Evolutionary conservation across 1,140 invertebrate species (phyloP), one percentile per base, ranked within the genome.

Genomic region (Dufourea novaeangliae): DNA sequence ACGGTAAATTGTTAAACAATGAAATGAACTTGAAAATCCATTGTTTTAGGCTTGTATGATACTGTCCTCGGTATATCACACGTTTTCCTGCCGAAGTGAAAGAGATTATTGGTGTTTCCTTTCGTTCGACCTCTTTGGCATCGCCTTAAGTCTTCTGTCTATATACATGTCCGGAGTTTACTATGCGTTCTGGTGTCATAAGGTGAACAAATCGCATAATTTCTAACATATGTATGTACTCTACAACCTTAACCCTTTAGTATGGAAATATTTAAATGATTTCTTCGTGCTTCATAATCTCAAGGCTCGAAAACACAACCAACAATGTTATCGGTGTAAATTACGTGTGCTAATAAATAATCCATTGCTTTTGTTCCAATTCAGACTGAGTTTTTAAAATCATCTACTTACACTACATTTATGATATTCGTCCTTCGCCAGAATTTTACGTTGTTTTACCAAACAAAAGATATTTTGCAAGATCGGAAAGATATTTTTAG

Each of bases 111-210:
- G 96, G 88, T 95, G 95, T 79, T 99, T 98, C 93, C 93, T 99
- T 8, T 96, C 96, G 64, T 96, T 97, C 84, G 98, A 99, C 91
- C 94, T 99, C 46, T 96, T 98, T 86, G 98, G 98, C 17, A 98
- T 99, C 57, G 97, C 97, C 25, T 93, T 98, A 3, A 98, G 97
- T 22, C 93, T 99, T 66, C 94, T 98, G 66, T 98, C 97, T 29
- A 98, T 99, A 88, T 99, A 99, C 91, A 95, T 98, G 69, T 98
- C 97, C 22, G 98, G 98, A 64, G 97, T 99, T 80, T 98, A 99
- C 92, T 99, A 98, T 90, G 98, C 97, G 2, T 99, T 99, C 92
- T 99, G 98, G 96, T 99, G 98, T 93, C 95, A 98, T 88, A 95
- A 95, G 91, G 97, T 98, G 93, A 95, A 93, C 93, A 67, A 68